Evolutionary conservation across 2,888 invertebrate species (phyloP), one percentile per base, ranked within the genome.

Genomic region (Palloptera scutellata): DNA sequence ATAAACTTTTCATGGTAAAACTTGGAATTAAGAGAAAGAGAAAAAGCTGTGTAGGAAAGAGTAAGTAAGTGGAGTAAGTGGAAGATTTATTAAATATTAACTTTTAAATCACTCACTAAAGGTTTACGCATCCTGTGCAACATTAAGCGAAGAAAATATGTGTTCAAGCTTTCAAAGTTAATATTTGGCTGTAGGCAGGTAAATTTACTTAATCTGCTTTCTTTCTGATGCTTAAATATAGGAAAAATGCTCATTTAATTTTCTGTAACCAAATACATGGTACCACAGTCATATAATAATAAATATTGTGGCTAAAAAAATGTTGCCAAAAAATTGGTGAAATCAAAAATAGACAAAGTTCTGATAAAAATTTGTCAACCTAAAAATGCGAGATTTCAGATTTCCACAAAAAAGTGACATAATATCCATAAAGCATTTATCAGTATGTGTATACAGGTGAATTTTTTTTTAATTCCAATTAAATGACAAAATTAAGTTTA

Each of bases 211-310:
- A 48, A 59, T 41, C 17, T 5, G 41, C 43, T 40, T 17, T 15
- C 48, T 15, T 42, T 3, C 41, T 59, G 59, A 17, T 10, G 43
- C 59, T 9, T 43, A 17, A 59, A 59, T 42, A 42, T 3, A 41
- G 5, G 9, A 42, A 42, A 19, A 15, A 19, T 42, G 45, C 13
- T 51, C 17, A 62, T 64, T 64, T 45, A 57, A 30, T 45, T 1
- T n/a, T 61, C 52, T 61, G 30, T 12, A 30, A 19, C 1, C 20
- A 42, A 53, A 53, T 17, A 13, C 61, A 40, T 11, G 19, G 11
- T 45, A 57, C n/a, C n/a, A n/a, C n/a, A n/a, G n/a, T n/a, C n/a
- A n/a, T n/a, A n/a, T n/a, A n/a, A n/a, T n/a, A n/a, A n/a, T n/a
- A n/a, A n/a, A n/a, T n/a, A 30, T 30, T 30, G 30, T 6, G 30